Conservation (phyloP, 2,888 invertebrate genomes). For the Synergus itoensis region DNA sequence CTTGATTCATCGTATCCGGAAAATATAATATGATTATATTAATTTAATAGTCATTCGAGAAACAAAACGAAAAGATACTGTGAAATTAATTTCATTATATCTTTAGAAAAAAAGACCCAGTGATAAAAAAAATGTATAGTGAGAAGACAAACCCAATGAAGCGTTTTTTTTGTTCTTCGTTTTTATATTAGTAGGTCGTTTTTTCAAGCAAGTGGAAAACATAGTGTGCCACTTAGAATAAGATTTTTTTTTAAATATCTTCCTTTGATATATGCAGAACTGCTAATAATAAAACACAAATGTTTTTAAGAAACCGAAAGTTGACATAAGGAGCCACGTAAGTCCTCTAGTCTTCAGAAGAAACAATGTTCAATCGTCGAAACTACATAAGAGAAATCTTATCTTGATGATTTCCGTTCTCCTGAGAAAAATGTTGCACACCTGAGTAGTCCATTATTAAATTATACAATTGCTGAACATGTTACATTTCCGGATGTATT, state of each 20-base stretch:
- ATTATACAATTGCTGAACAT: slow-evolving; percentile 7
- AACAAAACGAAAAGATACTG: neutral
- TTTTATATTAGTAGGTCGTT: neutral
- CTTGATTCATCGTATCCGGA: neutral
- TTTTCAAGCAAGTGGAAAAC: neutral
- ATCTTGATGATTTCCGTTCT: slow-evolving; percentile 30
- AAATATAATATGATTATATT: slow-evolving; percentile 6
- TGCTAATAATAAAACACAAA: neutral
- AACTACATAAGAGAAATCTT: slow-evolving; percentile 20
- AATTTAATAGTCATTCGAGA: neutral
- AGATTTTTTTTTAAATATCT: neutral
- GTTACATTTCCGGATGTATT: neutral
- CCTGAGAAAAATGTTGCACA: slow-evolving; percentile 27
- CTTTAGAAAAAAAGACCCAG: neutral
- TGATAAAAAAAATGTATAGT: neutral
- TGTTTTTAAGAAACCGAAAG: slow-evolving; percentile 33
- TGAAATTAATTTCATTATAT: neutral
- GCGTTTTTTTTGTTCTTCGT: neutral
- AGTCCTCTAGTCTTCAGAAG: slow-evolving; percentile 5
- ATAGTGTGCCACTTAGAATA: neutral
- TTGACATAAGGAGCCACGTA: slow-evolving; percentile 20
- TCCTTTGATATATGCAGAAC: neutral
- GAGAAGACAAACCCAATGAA: neutral
- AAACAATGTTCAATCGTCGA: slow-evolving; percentile 17
- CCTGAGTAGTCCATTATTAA: slow-evolving; percentile 8